A percentile compares a stretch with the other conserved stretches of the same genome.
Evolutionary conservation across 2,113 vertebrate species (phyloP).

Genomic region (Eubucco bourcierii): DNA sequence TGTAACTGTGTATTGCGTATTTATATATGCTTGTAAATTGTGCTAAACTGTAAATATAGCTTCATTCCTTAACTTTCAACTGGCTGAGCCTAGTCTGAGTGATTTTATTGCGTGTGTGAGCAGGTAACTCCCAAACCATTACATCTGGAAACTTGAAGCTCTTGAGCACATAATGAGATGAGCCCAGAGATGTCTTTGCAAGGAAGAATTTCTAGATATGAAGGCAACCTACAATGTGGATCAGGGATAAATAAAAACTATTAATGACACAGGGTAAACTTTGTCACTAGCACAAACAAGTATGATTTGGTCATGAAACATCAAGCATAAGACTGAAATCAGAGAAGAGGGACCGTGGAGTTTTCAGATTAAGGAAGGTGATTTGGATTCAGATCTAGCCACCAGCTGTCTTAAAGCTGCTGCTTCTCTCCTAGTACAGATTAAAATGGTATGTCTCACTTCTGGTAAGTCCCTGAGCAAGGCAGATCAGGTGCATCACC

Average conservation of each 20-base stretch:
- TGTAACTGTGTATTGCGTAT: too few relatives aligned
- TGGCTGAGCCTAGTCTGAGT: too few relatives aligned
- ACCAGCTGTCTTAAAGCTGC: not conserved
- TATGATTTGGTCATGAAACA: not conserved
- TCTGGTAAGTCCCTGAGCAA: not conserved
- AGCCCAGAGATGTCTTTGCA: not conserved
- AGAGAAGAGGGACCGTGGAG: not conserved
- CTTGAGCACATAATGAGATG: not conserved
- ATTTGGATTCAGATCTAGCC: too few relatives aligned
- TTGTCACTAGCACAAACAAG: not conserved
- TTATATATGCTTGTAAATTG: too few relatives aligned
- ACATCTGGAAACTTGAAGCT: not conserved
- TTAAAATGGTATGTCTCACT: not conserved
- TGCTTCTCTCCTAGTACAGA: fast-evolving
- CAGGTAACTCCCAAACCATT: too few relatives aligned
- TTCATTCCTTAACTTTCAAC: too few relatives aligned
- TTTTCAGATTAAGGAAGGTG: too few relatives aligned
- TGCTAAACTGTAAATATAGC: too few relatives aligned
- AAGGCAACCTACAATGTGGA: not conserved
- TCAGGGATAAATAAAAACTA: not conserved
- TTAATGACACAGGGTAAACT: fast-evolving
- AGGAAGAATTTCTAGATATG: not conserved
- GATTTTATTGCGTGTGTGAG: too few relatives aligned
- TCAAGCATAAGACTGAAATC: not conserved
- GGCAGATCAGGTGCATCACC: not conserved